These are phyloP conservation scores for Auanema sp. DNA, from an alignment of 2,888 invertebrate species.

Conservation along the genomic window DNA sequence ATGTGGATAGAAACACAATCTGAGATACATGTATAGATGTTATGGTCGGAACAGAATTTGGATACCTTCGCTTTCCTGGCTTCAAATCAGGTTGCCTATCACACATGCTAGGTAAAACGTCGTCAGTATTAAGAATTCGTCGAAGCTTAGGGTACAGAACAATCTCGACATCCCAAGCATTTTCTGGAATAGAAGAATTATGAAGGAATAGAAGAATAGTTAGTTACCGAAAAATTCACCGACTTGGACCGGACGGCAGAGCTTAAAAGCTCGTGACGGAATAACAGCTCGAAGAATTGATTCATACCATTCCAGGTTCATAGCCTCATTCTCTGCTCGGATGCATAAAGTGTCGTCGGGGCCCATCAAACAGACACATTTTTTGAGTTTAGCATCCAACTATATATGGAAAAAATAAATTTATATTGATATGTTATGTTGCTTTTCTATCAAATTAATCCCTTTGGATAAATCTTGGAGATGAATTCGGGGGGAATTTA, in stretches of 20 bases:
- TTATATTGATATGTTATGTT: too few species aligned
- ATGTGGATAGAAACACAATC: slow-evolving; percentile 56
- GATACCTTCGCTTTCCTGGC: slow-evolving; percentile 10
- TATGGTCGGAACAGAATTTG: background rate
- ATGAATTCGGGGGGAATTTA: too few species aligned
- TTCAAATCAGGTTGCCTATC: slow-evolving; percentile 8
- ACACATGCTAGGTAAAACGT: slow-evolving; percentile 8
- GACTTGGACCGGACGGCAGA: slow-evolving; percentile 44
- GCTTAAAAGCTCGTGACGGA: slow-evolving; percentile 38
- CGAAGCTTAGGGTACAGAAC: slow-evolving; percentile 18
- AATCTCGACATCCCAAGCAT: slow-evolving; percentile 47
- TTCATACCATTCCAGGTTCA: slow-evolving; percentile 38
- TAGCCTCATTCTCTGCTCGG: slow-evolving; percentile 25
- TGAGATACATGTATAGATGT: slow-evolving; percentile 5
- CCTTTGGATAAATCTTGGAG: too few species aligned
- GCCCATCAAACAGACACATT: slow-evolving; percentile 48
- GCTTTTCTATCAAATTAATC: too few species aligned
- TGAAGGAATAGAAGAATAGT: background rate
- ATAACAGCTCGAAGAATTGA: slow-evolving; percentile 36
- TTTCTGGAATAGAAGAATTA: slow-evolving; percentile 31
- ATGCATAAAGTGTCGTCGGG: slow-evolving; percentile 50
- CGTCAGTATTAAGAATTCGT: slow-evolving; percentile 3
- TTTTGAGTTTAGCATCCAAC: slow-evolving; percentile 43
- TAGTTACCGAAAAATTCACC: slow-evolving; percentile 49
- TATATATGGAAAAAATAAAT: slow-evolving; percentile 8